Evolutionary conservation across 1,140 invertebrate species (phyloP).

Genomic region (Heliconius congener): DNA sequence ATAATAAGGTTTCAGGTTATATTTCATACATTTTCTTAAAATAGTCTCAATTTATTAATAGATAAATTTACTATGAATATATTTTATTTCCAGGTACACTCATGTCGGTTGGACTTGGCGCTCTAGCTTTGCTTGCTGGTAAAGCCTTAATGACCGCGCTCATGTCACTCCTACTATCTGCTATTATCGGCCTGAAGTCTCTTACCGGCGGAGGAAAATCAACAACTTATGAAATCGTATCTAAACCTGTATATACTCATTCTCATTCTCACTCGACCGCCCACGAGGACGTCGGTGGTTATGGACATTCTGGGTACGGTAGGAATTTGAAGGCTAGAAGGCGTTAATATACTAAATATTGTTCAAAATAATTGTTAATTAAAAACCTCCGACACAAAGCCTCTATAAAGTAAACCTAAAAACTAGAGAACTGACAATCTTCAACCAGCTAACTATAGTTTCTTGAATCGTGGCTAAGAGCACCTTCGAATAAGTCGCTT

Average conservation of each 20-base stretch:
- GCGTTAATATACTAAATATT: conserved; percentile 37
- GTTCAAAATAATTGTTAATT: neutral
- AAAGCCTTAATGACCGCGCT: conserved; percentile 92
- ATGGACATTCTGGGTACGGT: conserved; percentile 83
- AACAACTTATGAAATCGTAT: conserved; percentile 91
- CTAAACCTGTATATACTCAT: conserved; percentile 89
- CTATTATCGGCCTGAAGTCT: conserved; percentile 88
- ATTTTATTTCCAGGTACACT: conserved; percentile 83
- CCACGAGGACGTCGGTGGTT: conserved; percentile 85
- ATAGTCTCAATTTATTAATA: neutral
- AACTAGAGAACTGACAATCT: neutral
- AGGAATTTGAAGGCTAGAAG: conserved; percentile 68
- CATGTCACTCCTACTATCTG: conserved; percentile 89
- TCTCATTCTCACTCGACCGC: conserved; percentile 87
- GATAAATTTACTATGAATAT: neutral
- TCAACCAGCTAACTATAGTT: neutral
- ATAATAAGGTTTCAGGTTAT: no score
- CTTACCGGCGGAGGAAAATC: conserved; percentile 86
- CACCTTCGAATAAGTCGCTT: no score
- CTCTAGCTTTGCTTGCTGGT: conserved; percentile 88
- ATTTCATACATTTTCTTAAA: neutral
- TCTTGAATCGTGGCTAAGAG: no score
- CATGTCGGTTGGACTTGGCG: conserved; percentile 88
- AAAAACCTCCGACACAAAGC: no score
- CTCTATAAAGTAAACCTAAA: no score